Conservation (phyloP, 1,140 invertebrate species). For the Sitophilus oryzae region DNA sequence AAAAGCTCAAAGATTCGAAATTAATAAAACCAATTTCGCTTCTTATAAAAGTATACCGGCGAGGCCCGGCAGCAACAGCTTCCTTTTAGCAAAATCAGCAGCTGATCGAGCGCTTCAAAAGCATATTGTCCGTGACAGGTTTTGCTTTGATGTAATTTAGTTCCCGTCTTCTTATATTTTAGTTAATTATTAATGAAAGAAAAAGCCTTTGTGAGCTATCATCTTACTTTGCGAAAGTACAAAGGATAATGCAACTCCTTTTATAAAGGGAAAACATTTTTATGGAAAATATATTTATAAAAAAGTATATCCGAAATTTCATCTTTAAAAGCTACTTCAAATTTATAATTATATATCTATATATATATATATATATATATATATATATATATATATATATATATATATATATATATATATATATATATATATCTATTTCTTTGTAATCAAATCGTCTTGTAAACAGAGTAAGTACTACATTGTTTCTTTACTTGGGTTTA, state of each 20-base stretch:
- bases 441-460: no score
- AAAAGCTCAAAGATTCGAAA: constrained; percentile 23
- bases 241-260: constrained; percentile 10
- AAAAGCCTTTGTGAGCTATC: constrained; percentile 31
- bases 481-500: no score
- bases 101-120: constrained; percentile 34
- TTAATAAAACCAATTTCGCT: constrained; percentile 31
- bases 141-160: constrained; percentile 36
- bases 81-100: constrained; percentile 15
- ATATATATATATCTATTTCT: no score
- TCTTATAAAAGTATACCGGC: constrained; percentile 22
- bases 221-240: constrained; percentile 6
- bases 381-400: no score
- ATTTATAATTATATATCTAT: no score
- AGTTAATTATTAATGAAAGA: constrained; percentile 41
- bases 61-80: constrained; percentile 5
- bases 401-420: no score
- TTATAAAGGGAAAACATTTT: background rate
- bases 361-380: no score
- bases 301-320: no score
- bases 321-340: no score
- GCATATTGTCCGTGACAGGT: constrained; percentile 39
- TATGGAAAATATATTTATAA: no score
- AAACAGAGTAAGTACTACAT: no score
- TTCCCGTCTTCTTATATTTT: constrained; percentile 30